Conservation (phyloP, 30 jellyfish, hydroid and myxozoan genomes). For the Turritopsis rubra region DNA sequence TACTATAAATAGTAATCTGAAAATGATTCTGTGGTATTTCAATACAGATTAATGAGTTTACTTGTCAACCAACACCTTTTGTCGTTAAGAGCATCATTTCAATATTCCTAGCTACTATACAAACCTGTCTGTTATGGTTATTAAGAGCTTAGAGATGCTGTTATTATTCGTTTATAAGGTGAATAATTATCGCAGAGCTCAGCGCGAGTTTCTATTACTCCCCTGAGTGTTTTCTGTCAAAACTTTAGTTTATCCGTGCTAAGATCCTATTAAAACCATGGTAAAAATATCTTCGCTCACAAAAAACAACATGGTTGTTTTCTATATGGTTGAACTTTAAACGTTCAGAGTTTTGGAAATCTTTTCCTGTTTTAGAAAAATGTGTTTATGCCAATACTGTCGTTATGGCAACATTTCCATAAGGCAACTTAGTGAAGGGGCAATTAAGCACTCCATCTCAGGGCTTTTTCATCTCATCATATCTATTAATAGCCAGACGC, state of each 20-base stretch:
- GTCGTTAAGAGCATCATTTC: too few species aligned
- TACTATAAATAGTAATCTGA: too few species aligned
- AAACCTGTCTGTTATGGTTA: not conserved
- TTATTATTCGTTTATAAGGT: not conserved
- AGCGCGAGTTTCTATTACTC: not conserved
- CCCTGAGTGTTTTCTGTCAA: not conserved
- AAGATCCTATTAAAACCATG: not conserved
- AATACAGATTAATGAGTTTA: not conserved
- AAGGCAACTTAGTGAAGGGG: not conserved
- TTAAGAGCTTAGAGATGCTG: not conserved
- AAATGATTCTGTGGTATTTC: too few species aligned
- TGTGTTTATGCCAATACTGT: not conserved
- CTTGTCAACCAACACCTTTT: not conserved
- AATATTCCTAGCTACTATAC: not conserved
- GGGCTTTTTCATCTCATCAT: not conserved
- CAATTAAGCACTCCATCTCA: not conserved
- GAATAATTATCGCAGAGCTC: not conserved
- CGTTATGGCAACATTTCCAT: not conserved
- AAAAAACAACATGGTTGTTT: not conserved
- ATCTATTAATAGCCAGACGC: not conserved
- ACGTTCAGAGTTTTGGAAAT: not conserved
- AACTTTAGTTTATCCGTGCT: not conserved
- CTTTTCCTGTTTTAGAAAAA: not conserved
- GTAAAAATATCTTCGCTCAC: too few species aligned
- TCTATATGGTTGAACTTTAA: not conserved